A percentile compares a stretch with the other conserved stretches of the same genome.
These are phyloP conservation scores for Theocolax elegans DNA, from an alignment of 1,140 invertebrate genomes.

Conservation along the genomic window DNA sequence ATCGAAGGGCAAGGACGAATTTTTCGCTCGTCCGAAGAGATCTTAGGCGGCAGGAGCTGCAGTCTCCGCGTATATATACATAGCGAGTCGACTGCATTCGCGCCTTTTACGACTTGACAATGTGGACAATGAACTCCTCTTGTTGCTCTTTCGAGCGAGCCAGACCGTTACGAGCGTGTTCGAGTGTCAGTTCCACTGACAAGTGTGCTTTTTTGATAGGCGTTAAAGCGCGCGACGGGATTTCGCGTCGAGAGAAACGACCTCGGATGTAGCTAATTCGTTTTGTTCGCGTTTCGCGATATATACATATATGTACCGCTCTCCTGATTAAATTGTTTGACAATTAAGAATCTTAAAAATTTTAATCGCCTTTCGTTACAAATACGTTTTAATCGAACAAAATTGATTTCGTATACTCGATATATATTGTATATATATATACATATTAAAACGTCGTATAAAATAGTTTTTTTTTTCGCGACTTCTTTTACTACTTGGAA, in stretches of 20 bases:
- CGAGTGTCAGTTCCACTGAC: conserved; percentile 22
- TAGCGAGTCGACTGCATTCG: background rate
- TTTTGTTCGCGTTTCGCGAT: conserved; percentile 19
- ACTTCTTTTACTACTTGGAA: too few species aligned
- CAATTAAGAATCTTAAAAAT: background rate
- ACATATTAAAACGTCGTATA: too few species aligned
- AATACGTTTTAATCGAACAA: too few species aligned
- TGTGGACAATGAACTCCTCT: conserved; percentile 26
- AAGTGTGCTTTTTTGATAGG: conserved; percentile 24
- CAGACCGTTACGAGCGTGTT: background rate
- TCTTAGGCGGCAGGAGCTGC: too few species aligned
- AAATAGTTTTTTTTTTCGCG: too few species aligned
- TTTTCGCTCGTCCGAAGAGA: background rate
- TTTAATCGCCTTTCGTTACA: background rate
- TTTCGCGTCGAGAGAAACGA: background rate
- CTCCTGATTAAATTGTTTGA: conserved; percentile 19
- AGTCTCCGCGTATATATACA: background rate
- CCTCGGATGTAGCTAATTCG: conserved; percentile 25
- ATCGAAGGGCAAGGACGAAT: background rate
- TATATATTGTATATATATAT: too few species aligned
- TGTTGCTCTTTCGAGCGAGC: background rate
- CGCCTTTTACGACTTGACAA: conserved; percentile 20
- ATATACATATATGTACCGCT: background rate
- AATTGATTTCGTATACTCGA: too few species aligned
- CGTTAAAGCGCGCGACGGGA: conserved; percentile 22